A percentile compares a stretch with the other conserved stretches of the same genome.
Evolutionary conservation across 2,797 vertebrate species (phyloP).

Genomic region (Enteromius thamalakanensis): DNA sequence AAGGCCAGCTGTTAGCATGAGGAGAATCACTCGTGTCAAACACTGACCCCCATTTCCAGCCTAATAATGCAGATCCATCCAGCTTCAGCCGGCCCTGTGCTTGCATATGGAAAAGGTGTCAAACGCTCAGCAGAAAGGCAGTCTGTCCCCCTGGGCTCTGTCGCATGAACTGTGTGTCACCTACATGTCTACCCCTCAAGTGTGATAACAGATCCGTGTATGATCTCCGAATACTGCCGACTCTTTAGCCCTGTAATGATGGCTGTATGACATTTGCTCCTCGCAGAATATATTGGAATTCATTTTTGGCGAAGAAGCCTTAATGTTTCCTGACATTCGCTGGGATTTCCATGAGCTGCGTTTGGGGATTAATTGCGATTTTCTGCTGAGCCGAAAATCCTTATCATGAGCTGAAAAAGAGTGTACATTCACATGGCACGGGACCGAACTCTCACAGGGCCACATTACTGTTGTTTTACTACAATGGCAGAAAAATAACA

Average conservation of each 20-base stretch:
- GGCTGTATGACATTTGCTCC: conserved; percentile 67
- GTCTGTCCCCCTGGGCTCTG: conserved; percentile 76
- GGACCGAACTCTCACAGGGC: neutral
- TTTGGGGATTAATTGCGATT: conserved; percentile 44
- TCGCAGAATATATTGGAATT: conserved; percentile 58
- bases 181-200: conserved; percentile 70
- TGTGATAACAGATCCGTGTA: conserved; percentile 76
- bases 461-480: conserved; percentile 50
- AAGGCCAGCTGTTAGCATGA: conserved; percentile 81
- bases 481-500: conserved; percentile 25
- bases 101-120: conserved; percentile 81
- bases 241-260: conserved; percentile 51
- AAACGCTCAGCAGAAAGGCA: conserved; percentile 71
- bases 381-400: conserved; percentile 37
- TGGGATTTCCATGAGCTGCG: conserved; percentile 17
- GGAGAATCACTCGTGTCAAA: conserved; percentile 76
- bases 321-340: conserved; percentile 45
- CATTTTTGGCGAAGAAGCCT: conserved; percentile 27
- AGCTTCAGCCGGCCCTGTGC: conserved; percentile 76
- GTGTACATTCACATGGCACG: neutral
- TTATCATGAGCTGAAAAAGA: conserved; percentile 25
- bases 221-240: conserved; percentile 62
- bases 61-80: conserved; percentile 85
- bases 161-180: conserved; percentile 72
- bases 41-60: conserved; percentile 79